Evolutionary conservation across 2,888 invertebrate genomes (phyloP).

Genomic region (Amblyjoppa fuscipennis): DNA sequence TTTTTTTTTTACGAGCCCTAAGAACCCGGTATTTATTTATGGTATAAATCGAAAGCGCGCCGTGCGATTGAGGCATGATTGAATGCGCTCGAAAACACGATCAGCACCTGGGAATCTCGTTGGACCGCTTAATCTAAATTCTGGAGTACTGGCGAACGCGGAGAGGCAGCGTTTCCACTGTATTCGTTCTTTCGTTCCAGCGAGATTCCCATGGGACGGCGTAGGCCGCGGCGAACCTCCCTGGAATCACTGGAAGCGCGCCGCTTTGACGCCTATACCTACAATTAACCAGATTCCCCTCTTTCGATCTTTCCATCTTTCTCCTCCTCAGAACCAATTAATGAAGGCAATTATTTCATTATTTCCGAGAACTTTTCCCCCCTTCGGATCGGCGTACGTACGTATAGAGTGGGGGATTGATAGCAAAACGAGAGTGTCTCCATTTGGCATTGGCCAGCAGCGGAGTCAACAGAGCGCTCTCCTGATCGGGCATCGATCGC

Average conservation of each 20-base stretch:
- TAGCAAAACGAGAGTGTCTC: slow-evolving; percentile 60
- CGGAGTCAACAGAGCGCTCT: slow-evolving; percentile 11
- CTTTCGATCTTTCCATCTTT: slow-evolving; percentile 31
- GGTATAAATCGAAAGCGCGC: neutral
- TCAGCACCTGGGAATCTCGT: slow-evolving; percentile 65
- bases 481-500: slow-evolving; percentile 44
- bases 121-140: slow-evolving; percentile 66
- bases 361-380: slow-evolving; percentile 58
- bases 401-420: slow-evolving; percentile 40
- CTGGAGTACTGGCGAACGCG: slow-evolving; percentile 42
- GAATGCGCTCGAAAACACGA: slow-evolving; percentile 19
- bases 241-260: slow-evolving; percentile 45
- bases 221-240: neutral
- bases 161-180: slow-evolving; percentile 19
- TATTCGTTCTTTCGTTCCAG: slow-evolving; percentile 17
- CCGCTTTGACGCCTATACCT: slow-evolving; percentile 35
- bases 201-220: slow-evolving; percentile 27
- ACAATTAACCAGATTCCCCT: slow-evolving; percentile 38
- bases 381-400: slow-evolving; percentile 13
- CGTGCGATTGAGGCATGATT: slow-evolving; percentile 16
- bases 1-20: neutral
- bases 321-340: slow-evolving; percentile 46
- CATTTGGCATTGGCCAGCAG: slow-evolving; percentile 58
- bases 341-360: slow-evolving; percentile 66
- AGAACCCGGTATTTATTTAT: neutral